Base-by-base conservation (phyloP, 2,797 vertebrate species). In the Iguana delicatissima region DNA sequence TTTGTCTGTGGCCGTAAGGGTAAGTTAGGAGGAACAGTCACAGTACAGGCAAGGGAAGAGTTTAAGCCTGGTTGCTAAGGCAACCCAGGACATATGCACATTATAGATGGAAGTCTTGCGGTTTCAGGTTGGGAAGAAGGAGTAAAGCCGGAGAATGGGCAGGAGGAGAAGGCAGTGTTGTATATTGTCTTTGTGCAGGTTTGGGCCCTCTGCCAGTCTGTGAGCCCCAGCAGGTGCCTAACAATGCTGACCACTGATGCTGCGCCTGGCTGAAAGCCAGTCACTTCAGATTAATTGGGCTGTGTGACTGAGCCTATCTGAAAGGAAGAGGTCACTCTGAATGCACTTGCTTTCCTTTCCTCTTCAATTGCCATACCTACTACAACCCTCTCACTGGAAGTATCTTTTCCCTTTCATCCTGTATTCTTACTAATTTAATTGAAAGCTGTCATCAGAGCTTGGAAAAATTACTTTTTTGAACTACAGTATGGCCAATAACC, bases 121-220 rank as follows among this genome's bases (percentile, higher is more conserved):
- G 50, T 55, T 69, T 80, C 55, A 79, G 57, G 64, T 72, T 24
- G 79, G 87, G 22, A 8, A 72, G 20, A 81, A 24, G 73, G 59
- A 57, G 80, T 55, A 50, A 82, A 16, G 38, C 50, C 20, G 32
- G 50, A 87, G 46, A 14, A 55, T 18, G 69, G 16, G 52, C 2
- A 59, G 13, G 12, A 67, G 46, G 29, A 64, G 42, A 79, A 79
- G 64, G 32, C 88, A 77, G 8, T 24, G 6, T 42, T 77, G 20
- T 67, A 42, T 59, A 38, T 79, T 67, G n/a, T 67, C 22, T 32
- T 12, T 74, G 2, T 20, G 26, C 16, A 50, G 52, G 46, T 12
- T 64, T 76, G 64, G 77, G n/a, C 64, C 64, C 52, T 76, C 80
- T 89, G 69, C 80, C 69, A 76, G 38, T 84, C 35, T 82, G 80